A percentile compares a stretch with the other conserved stretches of the same genome.
Evolutionary conservation across 2,113 vertebrate species (phyloP).

Genomic region (Nannobrachium achirus): DNA sequence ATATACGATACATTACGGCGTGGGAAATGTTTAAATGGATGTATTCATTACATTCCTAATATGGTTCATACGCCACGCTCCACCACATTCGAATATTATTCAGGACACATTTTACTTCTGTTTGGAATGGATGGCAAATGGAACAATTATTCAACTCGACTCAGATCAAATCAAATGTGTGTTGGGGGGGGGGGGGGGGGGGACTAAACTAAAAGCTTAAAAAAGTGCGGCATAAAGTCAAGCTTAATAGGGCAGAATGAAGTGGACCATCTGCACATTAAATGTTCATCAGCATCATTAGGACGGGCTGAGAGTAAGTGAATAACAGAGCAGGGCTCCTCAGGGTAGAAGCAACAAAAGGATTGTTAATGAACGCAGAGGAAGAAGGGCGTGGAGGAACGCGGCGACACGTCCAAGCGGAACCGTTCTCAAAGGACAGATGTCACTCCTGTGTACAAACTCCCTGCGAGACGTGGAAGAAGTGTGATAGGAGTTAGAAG

Average conservation of each 20-base stretch:
- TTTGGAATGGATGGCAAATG: background rate
- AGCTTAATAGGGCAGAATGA: conserved; percentile 41
- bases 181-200: background rate
- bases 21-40: background rate
- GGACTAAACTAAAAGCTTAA: conserved; percentile 26
- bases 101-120: background rate
- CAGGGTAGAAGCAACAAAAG: conserved; percentile 49
- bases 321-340: conserved; percentile 45
- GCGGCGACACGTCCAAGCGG: too few species aligned
- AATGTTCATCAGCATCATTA: conserved; percentile 58
- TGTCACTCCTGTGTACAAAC: conserved; percentile 33
- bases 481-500: too few species aligned
- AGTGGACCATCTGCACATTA: conserved; percentile 59
- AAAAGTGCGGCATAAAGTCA: conserved; percentile 26
- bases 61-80: conserved; percentile 4
- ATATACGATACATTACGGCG: conserved; percentile 25
- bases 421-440: conserved; percentile 2
- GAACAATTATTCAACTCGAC: conserved; percentile 13
- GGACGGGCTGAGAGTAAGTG: conserved; percentile 31
- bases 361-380: conserved; percentile 46
- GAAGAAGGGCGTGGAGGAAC: conserved; percentile 15
- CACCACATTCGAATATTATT: conserved; percentile 13
- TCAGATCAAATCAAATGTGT: background rate
- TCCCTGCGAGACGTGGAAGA: too few species aligned
- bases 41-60: conserved; percentile 22